A percentile compares a stretch with the other conserved stretches of the same genome.
Conservation (phyloP, 2,797 vertebrate species). For the Staurois parvus region DNA sequence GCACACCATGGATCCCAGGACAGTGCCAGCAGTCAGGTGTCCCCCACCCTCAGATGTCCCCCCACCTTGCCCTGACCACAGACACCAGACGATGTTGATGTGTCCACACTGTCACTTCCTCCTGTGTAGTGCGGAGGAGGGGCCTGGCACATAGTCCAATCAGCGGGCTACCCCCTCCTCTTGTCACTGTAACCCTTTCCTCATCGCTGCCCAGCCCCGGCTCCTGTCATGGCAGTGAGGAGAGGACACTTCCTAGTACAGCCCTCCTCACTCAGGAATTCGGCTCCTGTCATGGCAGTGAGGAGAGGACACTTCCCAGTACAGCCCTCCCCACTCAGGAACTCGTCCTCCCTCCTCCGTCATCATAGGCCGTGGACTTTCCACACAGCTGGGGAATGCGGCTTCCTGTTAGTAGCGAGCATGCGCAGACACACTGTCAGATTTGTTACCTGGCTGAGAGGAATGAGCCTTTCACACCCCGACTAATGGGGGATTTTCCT, state of each 20-base stretch:
- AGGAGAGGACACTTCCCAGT: neutral
- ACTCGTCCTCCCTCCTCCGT: neutral
- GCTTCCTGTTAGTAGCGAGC: neutral
- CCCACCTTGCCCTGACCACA: neutral
- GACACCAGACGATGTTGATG: neutral
- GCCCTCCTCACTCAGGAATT: too few relatives aligned
- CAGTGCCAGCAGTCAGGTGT: neutral
- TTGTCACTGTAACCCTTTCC: neutral
- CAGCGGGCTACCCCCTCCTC: neutral
- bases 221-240: neutral
- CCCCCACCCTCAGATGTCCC: neutral
- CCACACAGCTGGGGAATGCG: neutral
- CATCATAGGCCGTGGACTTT: neutral
- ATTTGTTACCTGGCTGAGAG: too few relatives aligned
- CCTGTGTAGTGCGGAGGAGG: neutral
- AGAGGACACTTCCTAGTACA: neutral
- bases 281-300: neutral
- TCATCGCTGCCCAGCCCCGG: neutral
- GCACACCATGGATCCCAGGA: neutral
- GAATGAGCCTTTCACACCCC: too few relatives aligned
- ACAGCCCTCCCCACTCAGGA: too few relatives aligned
- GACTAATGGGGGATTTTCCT: too few relatives aligned
- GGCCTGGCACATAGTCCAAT: neutral
- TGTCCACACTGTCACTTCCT: conserved; percentile 4
- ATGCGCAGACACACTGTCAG: neutral